Evolutionary conservation across 2,888 invertebrate genomes (phyloP), one percentile per base, ranked within the genome.

Genomic region (Parnassius apollo): DNA sequence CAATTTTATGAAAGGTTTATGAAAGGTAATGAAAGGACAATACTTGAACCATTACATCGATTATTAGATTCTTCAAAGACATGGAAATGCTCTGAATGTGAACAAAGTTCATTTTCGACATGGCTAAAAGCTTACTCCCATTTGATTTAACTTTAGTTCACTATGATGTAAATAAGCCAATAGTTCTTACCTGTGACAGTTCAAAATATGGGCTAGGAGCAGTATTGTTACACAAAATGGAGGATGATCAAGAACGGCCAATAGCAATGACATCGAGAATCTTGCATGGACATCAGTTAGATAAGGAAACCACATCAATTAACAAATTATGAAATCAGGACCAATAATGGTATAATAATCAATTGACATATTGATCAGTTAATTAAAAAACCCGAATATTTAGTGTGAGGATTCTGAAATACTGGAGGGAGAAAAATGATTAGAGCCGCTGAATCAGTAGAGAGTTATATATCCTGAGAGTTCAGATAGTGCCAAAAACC

Each of bases 1-100:
- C 72, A 72, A 56, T 74, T 72, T 50, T 72, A 72, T 57, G 69
- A 72, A 50, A 65, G 68, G 42, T 71, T 9, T 18, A 18, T 18
- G 18, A 18, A 18, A 18, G 18, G 18, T 18, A 18, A 18, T 18
- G 18, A 18, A 18, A 18, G 18, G 18, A 66, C 68, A 2, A 11
- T 70, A 4, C 44, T 70, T 9, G 69, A 71, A 60, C 71, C 69
- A 18, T 57, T 70, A 25, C 68, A 71, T 57, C 52, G 66, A 48
- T 55, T 69, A 57, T 54, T 69, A 45, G 68, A 67, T 13, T 25
- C 22, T 13, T 62, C 53, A 12, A 44, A 45, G 56, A 18, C 42
- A 9, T 74, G 67, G 67, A 55, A n/a, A 13, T 74, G 71, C 65
- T 61, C 60, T 2, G 42, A 64, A 7, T n/a, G 12, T 12, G 68